Evolutionary conservation across 2,888 invertebrate species (phyloP).

Genomic region (Uloborus plumipes): DNA sequence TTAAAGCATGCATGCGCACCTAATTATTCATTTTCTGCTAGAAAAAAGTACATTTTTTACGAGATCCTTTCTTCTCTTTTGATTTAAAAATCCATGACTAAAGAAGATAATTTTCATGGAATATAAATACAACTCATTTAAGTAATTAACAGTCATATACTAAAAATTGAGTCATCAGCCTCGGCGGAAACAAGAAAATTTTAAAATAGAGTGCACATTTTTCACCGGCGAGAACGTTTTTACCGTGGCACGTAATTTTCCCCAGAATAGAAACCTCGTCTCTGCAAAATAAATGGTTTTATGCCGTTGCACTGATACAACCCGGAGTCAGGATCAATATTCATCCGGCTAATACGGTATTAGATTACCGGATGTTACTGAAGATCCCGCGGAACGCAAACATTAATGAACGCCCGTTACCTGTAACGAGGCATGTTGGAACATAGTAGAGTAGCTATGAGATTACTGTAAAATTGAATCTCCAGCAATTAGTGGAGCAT

Average conservation of each 20-base stretch:
- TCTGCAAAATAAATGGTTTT: constrained; percentile 31
- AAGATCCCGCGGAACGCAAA: constrained; percentile 43
- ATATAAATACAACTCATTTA: too few relatives aligned
- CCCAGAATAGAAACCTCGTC: constrained; percentile 31
- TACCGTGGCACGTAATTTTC: background rate
- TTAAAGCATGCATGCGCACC: too few relatives aligned
- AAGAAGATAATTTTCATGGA: too few relatives aligned
- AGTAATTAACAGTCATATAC: too few relatives aligned
- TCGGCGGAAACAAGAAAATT: too few relatives aligned
- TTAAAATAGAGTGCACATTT: too few relatives aligned
- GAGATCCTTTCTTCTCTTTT: too few relatives aligned
- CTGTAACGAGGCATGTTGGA: constrained; percentile 20
- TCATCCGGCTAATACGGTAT: constrained; percentile 55
- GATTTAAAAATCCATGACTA: too few relatives aligned
- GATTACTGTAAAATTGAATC: constrained; percentile 63
- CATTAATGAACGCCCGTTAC: constrained; percentile 60
- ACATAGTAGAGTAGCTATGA: constrained; percentile 28
- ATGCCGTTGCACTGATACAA: constrained; percentile 7
- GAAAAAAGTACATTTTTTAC: too few relatives aligned
- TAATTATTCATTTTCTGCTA: too few relatives aligned
- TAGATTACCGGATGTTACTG: constrained; percentile 58
- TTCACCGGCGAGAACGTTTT: too few relatives aligned
- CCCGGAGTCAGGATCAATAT: constrained; percentile 48
- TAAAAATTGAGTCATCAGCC: too few relatives aligned
- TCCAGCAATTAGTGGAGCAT: constrained; percentile 55